phyloP scores from a whole-genome alignment of 2,113 vertebrate species.

The Peucedramus taeniatus region DNA sequence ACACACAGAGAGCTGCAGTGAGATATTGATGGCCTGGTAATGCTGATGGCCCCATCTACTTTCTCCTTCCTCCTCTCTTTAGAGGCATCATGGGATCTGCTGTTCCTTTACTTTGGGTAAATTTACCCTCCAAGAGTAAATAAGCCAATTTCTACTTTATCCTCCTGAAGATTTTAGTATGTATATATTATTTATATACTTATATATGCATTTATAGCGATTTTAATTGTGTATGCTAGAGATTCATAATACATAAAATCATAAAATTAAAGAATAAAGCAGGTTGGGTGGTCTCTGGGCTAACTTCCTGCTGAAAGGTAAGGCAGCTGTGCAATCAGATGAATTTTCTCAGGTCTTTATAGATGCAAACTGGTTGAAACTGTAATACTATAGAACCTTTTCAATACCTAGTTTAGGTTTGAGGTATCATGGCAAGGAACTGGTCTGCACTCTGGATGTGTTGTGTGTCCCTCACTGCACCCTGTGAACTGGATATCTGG shows the following conservation, averaged over 20 bases:
- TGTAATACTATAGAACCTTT: background rate
- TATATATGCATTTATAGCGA: background rate
- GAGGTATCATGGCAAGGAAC: background rate
- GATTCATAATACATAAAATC: background rate
- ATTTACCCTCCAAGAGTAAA: background rate
- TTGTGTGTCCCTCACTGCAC: background rate
- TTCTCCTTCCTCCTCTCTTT: background rate
- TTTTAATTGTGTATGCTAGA: background rate
- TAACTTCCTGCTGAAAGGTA: background rate
- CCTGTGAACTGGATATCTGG: background rate
- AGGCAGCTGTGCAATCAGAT: background rate
- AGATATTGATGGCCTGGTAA: background rate
- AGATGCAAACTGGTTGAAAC: background rate
- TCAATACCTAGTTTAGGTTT: background rate
- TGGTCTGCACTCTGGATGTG: background rate
- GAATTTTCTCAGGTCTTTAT: background rate
- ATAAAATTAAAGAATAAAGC: background rate
- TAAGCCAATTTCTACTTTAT: background rate
- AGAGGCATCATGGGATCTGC: background rate
- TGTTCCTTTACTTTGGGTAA: background rate
- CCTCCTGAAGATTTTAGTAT: background rate
- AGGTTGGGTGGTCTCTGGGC: background rate
- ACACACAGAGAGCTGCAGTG: accelerated
- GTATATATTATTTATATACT: background rate
- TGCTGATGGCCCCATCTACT: background rate